Evolutionary conservation across 2,888 invertebrate genomes (phyloP), one percentile per base, ranked within the genome.

Genomic region (Anorthoa munda): DNA sequence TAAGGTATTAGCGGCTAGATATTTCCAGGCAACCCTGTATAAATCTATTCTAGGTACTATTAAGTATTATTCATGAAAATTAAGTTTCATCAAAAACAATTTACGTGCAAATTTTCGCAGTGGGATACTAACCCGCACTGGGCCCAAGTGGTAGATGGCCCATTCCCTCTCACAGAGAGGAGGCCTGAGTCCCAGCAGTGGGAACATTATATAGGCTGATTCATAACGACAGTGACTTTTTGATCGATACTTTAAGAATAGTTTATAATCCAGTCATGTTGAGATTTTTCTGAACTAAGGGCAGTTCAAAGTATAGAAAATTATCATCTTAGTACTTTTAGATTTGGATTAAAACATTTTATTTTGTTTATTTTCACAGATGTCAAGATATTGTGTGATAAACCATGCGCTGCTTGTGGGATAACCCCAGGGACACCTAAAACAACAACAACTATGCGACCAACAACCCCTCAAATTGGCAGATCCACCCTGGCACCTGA

Each of bases 361-460:
- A 60, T 45, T n/a, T 51, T 39, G 17, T 55, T 26, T 5, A 66
- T 72, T 66, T 59, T 68, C 45, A 50, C 79, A 86, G 86, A 46
- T 66, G 66, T 86, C 39, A 31, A 81, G 17, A 63, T 86, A 23
- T 64, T 86, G 59, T 86, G 85, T 56, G 59, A 80, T 0, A 73
- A 72, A 55, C 71, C 85, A 39, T 85, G 85, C 46, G 59, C 74
- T 61, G 68, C 66, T 23, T 85, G 85, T 73, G 68, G 68, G 5
- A 13, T 50, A 0, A 65, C 55, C 5, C 66, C 66, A n/a, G 64
- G 23, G 1, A 74, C 60, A 59, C 23, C 15, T 4, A 7, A 18
- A 18, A 17, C 50, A 4, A 56, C 70, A 53, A 39, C 75, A 48
- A 61, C 60, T 53, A 18, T 56, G 13, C 23, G 31, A n/a, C 50